A percentile compares a stretch with the other conserved stretches of the same genome.
Evolutionary conservation across 2,113 vertebrate genomes (phyloP).

Genomic region (Rhinolophus ferrumequinum): DNA sequence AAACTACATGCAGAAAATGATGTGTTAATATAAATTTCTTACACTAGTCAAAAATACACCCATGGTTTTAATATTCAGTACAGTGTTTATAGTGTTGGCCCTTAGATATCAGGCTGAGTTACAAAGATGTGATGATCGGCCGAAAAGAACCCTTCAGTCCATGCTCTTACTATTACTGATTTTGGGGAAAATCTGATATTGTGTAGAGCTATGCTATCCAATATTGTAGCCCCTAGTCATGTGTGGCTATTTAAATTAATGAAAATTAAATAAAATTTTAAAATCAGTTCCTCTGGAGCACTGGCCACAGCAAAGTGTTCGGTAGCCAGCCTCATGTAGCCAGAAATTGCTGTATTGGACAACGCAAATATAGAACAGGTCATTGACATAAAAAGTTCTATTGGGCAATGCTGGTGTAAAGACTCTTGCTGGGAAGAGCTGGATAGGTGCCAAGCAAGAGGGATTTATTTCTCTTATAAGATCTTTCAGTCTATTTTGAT

Average conservation of each 20-base stretch:
- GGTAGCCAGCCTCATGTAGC: background rate
- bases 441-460: background rate
- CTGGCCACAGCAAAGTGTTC: background rate
- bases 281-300: background rate
- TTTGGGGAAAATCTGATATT: background rate
- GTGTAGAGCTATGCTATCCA: background rate
- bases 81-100: background rate
- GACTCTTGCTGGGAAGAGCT: background rate
- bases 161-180: background rate
- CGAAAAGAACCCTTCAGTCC: background rate
- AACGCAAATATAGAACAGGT: background rate
- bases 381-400: background rate
- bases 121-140: background rate
- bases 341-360: background rate
- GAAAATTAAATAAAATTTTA: slow-evolving; percentile 36
- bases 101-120: slow-evolving; percentile 12
- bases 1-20: slow-evolving; percentile 40
- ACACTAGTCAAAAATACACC: background rate
- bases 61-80: background rate
- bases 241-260: background rate
- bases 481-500: slow-evolving; percentile 77
- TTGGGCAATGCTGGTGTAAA: background rate
- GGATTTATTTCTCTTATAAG: background rate
- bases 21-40: slow-evolving; percentile 16
- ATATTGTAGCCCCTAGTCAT: background rate